Evolutionary conservation across 1,140 invertebrate species (phyloP).

Genomic region (Triops cancriformis): DNA sequence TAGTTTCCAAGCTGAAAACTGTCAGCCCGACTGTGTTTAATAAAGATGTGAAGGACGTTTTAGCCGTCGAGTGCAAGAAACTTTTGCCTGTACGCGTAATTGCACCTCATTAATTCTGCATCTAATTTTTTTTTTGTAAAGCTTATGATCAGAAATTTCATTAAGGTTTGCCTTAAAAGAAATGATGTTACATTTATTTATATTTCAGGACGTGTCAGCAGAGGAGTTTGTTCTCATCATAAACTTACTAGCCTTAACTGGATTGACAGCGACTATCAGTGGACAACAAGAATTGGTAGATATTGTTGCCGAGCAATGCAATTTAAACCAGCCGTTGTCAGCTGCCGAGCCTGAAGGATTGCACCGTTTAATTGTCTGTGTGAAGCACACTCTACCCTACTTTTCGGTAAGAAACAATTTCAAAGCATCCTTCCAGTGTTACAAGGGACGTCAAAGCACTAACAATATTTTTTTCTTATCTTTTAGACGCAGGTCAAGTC

Average conservation of each 20-base stretch:
- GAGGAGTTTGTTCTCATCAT: slow-evolving; percentile 87
- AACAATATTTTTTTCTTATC: slow-evolving; percentile 20
- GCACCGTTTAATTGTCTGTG: slow-evolving; percentile 72
- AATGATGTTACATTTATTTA: no score
- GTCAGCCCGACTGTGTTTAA: slow-evolving; percentile 67
- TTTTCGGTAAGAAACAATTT: slow-evolving; percentile 64
- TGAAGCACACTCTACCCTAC: slow-evolving; percentile 70
- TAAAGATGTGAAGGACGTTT: slow-evolving; percentile 75
- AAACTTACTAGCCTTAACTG: slow-evolving; percentile 69
- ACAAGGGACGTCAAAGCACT: not conserved
- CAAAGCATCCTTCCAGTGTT: not conserved
- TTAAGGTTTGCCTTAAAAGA: no score
- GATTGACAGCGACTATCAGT: slow-evolving; percentile 63
- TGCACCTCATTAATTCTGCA: no score
- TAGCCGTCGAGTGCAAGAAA: slow-evolving; percentile 80
- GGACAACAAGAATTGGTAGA: slow-evolving; percentile 81
- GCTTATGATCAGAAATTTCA: no score
- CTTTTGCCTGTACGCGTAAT: slow-evolving; percentile 55
- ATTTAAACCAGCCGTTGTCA: slow-evolving; percentile 63
- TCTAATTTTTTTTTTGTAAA: not conserved
- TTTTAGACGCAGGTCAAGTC: slow-evolving; percentile 74
- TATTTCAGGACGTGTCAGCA: slow-evolving; percentile 67
- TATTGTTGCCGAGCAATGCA: slow-evolving; percentile 46
- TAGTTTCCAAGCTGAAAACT: slow-evolving; percentile 70
- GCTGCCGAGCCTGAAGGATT: slow-evolving; percentile 65